Base-by-base conservation (phyloP, 1,140 invertebrate genomes). In the Laupala kohalensis region DNA sequence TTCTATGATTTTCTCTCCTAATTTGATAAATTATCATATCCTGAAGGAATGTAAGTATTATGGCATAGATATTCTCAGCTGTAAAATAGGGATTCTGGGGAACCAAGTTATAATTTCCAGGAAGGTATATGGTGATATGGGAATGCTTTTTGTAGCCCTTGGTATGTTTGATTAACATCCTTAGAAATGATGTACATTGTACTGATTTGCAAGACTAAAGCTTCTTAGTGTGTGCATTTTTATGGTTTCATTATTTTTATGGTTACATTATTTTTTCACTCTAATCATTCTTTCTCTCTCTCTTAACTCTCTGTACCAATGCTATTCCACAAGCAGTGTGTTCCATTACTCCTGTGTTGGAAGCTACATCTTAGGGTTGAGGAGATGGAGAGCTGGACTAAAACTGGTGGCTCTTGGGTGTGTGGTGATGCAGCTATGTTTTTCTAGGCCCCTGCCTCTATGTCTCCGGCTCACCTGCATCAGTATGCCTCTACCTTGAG, bases 391-490 rank as follows among this genome's bases (percentile, higher is more conserved):
- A n/a, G n/a, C 37, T 53, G 37, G 37, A 53, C 37, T 53, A 19
- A 53, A 53, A 19, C 37, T 53, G 9, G 37, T 23, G 67, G 67
- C 67, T 28, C 28, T 68, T 26, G 37, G 69, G 25, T 27, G 25
- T 70, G 63, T 66, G 37, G 27, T 27, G 29, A 27, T 6, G 28
- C 67, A 68, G 67, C 23, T 70, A 29, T 74, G 69, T 79, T 75
- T 76, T 80, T 84, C 78, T 84, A 93, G 92, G 92, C 92, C 77
- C 92, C 92, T 76, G 92, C 92, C 79, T 90, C 91, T 79, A 93
- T 93, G 90, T 92, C 92, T 75, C 90, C 91, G 75, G 90, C 90
- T 76, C 91, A 93, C 81, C 86, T 92, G 80, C 92, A 92, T 82
- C 88, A 89, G 83, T 91, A 88, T 80, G 85, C 85, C 75, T 85